Percentiles rank a stretch among this genome's conserved stretches.
phyloP scores from a whole-genome alignment of 2,113 vertebrate genomes.

The Dromaius novaehollandiae region DNA sequence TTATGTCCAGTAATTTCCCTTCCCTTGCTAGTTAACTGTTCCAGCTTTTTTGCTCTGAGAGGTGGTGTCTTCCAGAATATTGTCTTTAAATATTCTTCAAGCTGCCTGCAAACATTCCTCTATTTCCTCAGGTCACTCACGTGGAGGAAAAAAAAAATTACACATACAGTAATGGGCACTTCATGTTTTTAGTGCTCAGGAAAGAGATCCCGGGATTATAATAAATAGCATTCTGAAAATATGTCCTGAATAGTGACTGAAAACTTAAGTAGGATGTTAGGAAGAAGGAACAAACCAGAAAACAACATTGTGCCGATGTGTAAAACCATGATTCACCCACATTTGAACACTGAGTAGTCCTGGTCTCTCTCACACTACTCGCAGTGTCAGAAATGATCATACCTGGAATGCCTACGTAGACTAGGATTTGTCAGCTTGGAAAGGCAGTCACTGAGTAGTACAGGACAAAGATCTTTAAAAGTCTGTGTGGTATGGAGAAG shows the following conservation, averaged over 20 bases:
- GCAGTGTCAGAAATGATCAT: accelerated
- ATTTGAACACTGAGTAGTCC: neutral
- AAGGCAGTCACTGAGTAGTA: neutral
- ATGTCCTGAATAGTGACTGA: no score
- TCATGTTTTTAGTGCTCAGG: no score
- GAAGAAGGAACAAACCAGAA: neutral
- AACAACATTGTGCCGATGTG: neutral
- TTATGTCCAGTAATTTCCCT: neutral
- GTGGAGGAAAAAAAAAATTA: no score
- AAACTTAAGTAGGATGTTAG: no score
- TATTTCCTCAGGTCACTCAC: neutral
- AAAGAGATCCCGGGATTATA: no score
- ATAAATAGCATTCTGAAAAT: no score
- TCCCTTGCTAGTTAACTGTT: neutral
- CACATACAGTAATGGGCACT: no score
- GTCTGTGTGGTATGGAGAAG: neutral
- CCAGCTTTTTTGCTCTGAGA: neutral
- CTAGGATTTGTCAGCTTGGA: neutral
- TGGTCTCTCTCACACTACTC: neutral
- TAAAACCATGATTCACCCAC: neutral
- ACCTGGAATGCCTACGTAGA: neutral
- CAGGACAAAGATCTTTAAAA: neutral
- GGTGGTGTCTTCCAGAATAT: neutral
- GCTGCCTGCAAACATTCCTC: neutral
- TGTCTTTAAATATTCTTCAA: neutral